Evolutionary conservation across 1,140 invertebrate genomes (phyloP).

Genomic region (Drosophila cardini): DNA sequence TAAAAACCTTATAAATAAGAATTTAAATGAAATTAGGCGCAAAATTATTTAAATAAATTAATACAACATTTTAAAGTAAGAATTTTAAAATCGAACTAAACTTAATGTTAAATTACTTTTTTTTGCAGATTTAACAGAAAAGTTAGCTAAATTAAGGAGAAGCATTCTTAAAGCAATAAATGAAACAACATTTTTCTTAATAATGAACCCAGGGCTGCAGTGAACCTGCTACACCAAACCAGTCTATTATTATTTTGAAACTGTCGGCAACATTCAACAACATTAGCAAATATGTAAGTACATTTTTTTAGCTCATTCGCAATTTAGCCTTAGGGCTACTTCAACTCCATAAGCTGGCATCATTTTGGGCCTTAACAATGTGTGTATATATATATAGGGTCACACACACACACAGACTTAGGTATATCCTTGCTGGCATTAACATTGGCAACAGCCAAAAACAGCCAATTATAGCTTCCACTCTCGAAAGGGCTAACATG

Average conservation of each 20-base stretch:
- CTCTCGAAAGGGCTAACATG: not conserved
- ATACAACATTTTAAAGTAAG: no score
- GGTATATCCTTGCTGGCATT: constrained; percentile 29
- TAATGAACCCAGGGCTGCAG: constrained; percentile 1
- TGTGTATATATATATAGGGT: not conserved
- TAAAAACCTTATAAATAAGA: no score
- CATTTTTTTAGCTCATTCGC: constrained; percentile 22
- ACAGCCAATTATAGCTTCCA: constrained; percentile 49
- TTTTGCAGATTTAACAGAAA: no score
- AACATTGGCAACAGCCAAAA: constrained; percentile 50
- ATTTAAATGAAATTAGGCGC: no score
- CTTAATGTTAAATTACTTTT: no score
- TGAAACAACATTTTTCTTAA: constrained; percentile 4
- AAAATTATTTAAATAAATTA: no score
- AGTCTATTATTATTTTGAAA: constrained; percentile 26
- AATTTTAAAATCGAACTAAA: no score
- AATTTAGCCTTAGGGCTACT: constrained; percentile 12
- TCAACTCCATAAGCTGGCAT: constrained; percentile 45
- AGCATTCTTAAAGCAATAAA: not conserved
- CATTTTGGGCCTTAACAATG: constrained; percentile 39
- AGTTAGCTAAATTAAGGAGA: no score
- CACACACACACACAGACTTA: no score
- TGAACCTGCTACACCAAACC: constrained; percentile 8
- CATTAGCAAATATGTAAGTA: constrained; percentile 25
- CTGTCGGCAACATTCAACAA: constrained; percentile 41